Evolutionary conservation across 2,113 vertebrate species (phyloP), one percentile per base, ranked within the genome.

Genomic region (Axis porcinus): DNA sequence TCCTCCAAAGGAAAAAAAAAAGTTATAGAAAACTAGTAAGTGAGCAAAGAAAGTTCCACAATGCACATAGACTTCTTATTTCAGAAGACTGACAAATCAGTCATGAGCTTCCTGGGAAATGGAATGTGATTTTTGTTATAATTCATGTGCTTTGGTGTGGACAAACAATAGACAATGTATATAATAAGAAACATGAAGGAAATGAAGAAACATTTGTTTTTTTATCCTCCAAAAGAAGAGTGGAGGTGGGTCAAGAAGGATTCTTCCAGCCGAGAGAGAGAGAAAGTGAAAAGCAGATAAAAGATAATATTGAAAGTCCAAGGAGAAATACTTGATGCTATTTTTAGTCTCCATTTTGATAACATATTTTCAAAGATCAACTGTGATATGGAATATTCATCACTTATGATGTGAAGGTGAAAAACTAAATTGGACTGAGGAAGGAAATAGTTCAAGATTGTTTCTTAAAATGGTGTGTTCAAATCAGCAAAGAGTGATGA

Each of bases 341-440:
- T 95, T 91, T 97, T 93, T 67, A 94, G 82, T 47, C 54, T 91
- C 50, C 7, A 17, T 78, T 85, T 91, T 93, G 86, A 94, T 82
- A 96, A 58, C 43, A 6, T 79, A 62, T 92, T 95, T 95, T 94
- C 43, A 95, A 98, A 97, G 86, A 33, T 93, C 54, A 86, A 13
- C n/a, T 23, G 15, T 43, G 78, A 88, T 82, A 70, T 9, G 40
- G 40, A 90, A 9, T 78, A 70, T 78, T 30, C 88, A 91, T 87
- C 82, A 86, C 55, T 91, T 95, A 91, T 78, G n/a, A 87, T 40
- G 33, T 89, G 86, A 89, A 92, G 23, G 33, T 76, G 10, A 74
- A 91, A 95, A 91, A 47, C 33, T 33, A 91, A 86, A 97, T 55
- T 83, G 52, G 36, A 30, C 43, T 52, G 27, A 55, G 36, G 50